Conservation (phyloP, 2,888 invertebrate genomes). For the Didymodactylos carnosus region DNA sequence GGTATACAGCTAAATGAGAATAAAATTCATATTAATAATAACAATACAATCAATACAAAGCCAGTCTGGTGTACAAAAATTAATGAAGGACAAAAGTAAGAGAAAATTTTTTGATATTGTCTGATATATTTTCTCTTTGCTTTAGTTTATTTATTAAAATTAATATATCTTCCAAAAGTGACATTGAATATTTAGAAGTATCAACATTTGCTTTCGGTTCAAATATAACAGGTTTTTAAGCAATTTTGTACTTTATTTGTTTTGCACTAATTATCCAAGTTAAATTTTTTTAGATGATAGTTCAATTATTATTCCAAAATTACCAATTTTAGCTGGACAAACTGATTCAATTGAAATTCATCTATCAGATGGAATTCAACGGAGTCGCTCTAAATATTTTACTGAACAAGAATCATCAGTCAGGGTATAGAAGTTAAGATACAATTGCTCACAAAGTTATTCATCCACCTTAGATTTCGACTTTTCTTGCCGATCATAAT, state of each 20-base stretch:
- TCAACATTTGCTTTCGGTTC: background rate
- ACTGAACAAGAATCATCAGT: no score
- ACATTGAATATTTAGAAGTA: background rate
- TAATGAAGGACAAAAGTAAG: background rate
- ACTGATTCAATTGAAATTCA: background rate
- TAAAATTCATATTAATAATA: background rate
- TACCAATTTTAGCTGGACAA: background rate
- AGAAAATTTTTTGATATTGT: background rate
- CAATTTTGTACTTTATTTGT: background rate
- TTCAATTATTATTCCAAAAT: background rate
- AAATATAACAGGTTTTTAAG: background rate
- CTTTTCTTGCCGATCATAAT: no score
- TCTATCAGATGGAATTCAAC: background rate
- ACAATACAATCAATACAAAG: background rate
- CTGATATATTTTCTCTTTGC: background rate
- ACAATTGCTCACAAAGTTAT: no score
- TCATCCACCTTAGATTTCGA: no score
- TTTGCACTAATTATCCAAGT: no score
- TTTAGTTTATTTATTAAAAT: background rate
- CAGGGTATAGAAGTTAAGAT: no score
- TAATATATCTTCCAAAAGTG: background rate
- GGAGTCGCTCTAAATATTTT: no score
- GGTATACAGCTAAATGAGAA: background rate
- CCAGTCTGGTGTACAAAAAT: no score
- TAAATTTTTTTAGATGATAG: background rate